These are phyloP conservation scores for Ornithoptera priamus DNA, from an alignment of 2,888 invertebrate species.

Conservation along the genomic window DNA sequence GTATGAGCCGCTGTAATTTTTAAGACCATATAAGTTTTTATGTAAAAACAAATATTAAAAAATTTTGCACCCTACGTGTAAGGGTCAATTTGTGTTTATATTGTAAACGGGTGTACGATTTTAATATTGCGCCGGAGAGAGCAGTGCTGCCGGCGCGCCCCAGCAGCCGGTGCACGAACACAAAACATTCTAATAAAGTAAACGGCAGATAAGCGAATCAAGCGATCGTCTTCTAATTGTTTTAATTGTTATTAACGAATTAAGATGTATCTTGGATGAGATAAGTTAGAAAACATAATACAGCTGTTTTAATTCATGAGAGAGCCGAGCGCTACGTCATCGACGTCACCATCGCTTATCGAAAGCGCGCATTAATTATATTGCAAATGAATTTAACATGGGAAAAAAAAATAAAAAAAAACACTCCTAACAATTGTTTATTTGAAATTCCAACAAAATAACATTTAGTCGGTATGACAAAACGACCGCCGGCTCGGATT, in stretches of 20 bases:
- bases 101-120: too few relatives aligned
- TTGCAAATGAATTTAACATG: constrained; percentile 54
- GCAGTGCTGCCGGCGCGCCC: too few relatives aligned
- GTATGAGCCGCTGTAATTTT: too few relatives aligned
- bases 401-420: constrained; percentile 51
- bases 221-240: constrained; percentile 48
- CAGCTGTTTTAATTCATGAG: constrained; percentile 71
- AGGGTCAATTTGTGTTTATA: too few relatives aligned
- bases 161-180: background rate
- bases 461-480: constrained; percentile 79
- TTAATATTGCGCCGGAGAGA: too few relatives aligned
- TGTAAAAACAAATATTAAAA: too few relatives aligned
- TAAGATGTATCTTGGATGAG: constrained; percentile 60
- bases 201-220: constrained; percentile 37
- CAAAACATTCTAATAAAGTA: constrained; percentile 31
- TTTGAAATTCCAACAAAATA: constrained; percentile 78
- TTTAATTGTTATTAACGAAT: constrained; percentile 71
- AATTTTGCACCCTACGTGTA: too few relatives aligned
- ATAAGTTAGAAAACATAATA: constrained; percentile 52
- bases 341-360: constrained; percentile 61
- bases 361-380: constrained; percentile 68
- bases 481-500: constrained; percentile 73
- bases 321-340: constrained; percentile 57
- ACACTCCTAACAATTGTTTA: constrained; percentile 64
- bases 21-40: too few relatives aligned